These are phyloP conservation scores for Aphodius sticticus DNA, from an alignment of 2,888 invertebrate genomes.

Conservation along the genomic window DNA sequence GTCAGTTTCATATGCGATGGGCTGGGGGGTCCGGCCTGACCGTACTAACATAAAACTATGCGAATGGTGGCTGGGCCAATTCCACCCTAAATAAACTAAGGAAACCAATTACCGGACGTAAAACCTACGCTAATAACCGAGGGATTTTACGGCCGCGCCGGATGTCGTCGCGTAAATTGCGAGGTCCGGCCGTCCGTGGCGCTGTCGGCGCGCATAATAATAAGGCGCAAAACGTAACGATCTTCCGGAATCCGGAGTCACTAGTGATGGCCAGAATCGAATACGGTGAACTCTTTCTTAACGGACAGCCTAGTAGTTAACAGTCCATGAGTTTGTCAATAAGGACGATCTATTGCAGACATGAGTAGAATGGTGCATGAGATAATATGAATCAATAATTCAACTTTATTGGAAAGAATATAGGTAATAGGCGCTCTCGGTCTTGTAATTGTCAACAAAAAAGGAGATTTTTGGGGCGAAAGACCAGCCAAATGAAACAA, in stretches of 20 bases:
- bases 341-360: too few species aligned
- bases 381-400: too few species aligned
- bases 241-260: background rate
- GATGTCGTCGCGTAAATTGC: conserved; percentile 4
- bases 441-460: too few species aligned
- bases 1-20: background rate
- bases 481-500: too few species aligned
- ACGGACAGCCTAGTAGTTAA: too few species aligned
- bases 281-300: background rate
- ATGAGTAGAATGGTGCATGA: too few species aligned
- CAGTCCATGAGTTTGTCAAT: too few species aligned
- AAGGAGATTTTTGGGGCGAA: too few species aligned
- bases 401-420: too few species aligned
- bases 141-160: background rate
- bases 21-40: background rate
- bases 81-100: conserved; percentile 4
- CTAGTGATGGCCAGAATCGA: background rate
- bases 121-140: conserved; percentile 4
- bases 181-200: background rate
- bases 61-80: background rate
- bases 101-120: conserved; percentile 4
- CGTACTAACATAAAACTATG: conserved; percentile 4
- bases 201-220: conserved; percentile 4
- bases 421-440: too few species aligned
- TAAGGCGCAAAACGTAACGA: background rate